Base-by-base conservation (phyloP, 2,888 invertebrate genomes). In the Pyrocoelia pectoralis region DNA sequence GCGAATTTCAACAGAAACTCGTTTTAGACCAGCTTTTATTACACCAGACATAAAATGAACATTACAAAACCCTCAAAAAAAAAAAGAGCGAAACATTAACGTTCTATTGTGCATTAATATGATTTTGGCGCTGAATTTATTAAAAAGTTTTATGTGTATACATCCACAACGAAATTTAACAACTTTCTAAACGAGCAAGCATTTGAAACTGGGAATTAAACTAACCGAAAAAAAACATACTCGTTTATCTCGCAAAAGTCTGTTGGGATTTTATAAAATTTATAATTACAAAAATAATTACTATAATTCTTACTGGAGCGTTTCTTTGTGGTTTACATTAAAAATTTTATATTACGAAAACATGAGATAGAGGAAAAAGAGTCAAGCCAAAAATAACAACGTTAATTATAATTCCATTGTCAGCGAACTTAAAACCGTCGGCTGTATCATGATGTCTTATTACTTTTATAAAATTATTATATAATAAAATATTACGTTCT, bases 391-490 rank as follows among this genome's bases (percentile, higher is more conserved):
- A 46, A 18, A 46, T 54, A 54, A 10, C 33, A 10, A 24, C 24
- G 24, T 33, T 33, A 8, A 33, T 24, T 24, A 59, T 59, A 59
- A 59, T 54, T 60, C 49, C 54, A 53, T 49, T 53, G 60, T 53
- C 54, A 54, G 49, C 15, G 13, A 51, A 43, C 15, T 28, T n/a
- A 50, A 58, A 50, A 58, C 46, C 54, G 60, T 60, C 60, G 53
- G 54, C 60, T 60, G 60, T 40, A 17, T 18, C 28, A 57, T 51
- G 56, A 57, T 38, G 56, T 50, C 49, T 50, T 43, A n/a, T 33
- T 33, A 33, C n/a, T 33, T n/a, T n/a, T n/a, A 33, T 33, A 33
- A n/a, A 24, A 24, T 24, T 33, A 33, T 24, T 24, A 24, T 24
- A 24, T 24, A 6, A 6, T 24, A 24, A 24, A 24, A 24, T 24